Percentiles rank a stretch among this genome's conserved stretches.
Conservation (phyloP, 2,113 vertebrate species). For the Caranx ignobilis region DNA sequence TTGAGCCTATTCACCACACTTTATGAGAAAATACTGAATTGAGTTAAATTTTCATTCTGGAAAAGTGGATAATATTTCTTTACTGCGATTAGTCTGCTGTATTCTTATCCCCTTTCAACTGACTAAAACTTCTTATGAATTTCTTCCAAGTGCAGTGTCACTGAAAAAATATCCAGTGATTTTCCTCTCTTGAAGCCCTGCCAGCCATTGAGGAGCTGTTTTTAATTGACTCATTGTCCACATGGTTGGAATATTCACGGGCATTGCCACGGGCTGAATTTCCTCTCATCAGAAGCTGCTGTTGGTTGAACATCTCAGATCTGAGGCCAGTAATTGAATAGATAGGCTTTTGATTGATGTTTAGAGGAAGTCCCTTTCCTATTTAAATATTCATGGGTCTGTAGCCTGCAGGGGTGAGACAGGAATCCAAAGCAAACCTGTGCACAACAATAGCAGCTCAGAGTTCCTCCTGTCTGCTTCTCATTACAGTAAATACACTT, state of each 20-base stretch:
- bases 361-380: constrained; percentile 79
- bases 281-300: constrained; percentile 74
- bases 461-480: constrained; percentile 78
- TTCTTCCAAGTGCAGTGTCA: constrained; percentile 61
- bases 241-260: constrained; percentile 68
- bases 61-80: constrained; percentile 63
- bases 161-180: constrained; percentile 53
- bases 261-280: constrained; percentile 68
- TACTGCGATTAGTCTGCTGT: constrained; percentile 36
- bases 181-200: constrained; percentile 53
- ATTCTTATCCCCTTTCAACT: constrained; percentile 58
- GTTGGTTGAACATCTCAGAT: constrained; percentile 73
- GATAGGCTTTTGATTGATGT: constrained; percentile 83
- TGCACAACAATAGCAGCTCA: constrained; percentile 75
- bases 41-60: constrained; percentile 49
- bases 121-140: constrained; percentile 48
- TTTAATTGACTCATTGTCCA: constrained; percentile 78
- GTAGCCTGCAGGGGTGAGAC: constrained; percentile 75
- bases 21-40: constrained; percentile 71
- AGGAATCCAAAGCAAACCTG: constrained; percentile 76
- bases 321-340: constrained; percentile 78
- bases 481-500: constrained; percentile 77
- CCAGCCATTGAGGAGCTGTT: constrained; percentile 57
- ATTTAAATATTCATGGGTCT: constrained; percentile 83
- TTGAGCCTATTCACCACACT: constrained; percentile 52